Evolutionary conservation across 2,888 invertebrate species (phyloP).

Genomic region (Macrosoma leucophasiata): DNA sequence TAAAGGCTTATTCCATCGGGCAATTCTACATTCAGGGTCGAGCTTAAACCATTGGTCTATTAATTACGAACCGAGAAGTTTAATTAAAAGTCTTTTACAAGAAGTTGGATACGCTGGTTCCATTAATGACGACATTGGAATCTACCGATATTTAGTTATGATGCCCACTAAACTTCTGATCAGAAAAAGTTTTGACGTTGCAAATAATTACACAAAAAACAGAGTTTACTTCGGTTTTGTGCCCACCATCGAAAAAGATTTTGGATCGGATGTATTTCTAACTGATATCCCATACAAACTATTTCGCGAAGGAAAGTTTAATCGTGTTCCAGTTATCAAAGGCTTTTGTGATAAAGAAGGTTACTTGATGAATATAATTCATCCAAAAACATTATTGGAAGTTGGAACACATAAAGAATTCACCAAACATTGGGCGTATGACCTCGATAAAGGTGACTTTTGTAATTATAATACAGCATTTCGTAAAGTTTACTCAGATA

Average conservation of each 20-base stretch:
- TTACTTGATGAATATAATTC: constrained; percentile 36
- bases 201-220: constrained; percentile 24
- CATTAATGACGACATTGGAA: constrained; percentile 26
- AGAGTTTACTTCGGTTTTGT: constrained; percentile 40
- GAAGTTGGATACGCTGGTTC: constrained; percentile 35
- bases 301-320: constrained; percentile 45
- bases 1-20: constrained; percentile 46
- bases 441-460: constrained; percentile 27
- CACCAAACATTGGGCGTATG: constrained; percentile 29
- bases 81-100: constrained; percentile 30
- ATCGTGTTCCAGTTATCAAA: constrained; percentile 57
- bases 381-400: constrained; percentile 29
- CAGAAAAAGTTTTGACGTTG: constrained; percentile 24
- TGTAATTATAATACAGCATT: constrained; percentile 26
- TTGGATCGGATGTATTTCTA: constrained; percentile 37
- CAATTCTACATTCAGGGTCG: constrained; percentile 48
- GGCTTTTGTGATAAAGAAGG: constrained; percentile 69
- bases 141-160: constrained; percentile 32
- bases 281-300: constrained; percentile 47
- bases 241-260: constrained; percentile 45
- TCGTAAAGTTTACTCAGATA: constrained; percentile 24
- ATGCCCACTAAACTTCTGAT: constrained; percentile 25
- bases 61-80: constrained; percentile 32
- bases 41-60: constrained; percentile 43
- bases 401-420: constrained; percentile 33